These are phyloP conservation scores for Lutraria rhynchaena DNA, from an alignment of 1,140 invertebrate genomes.

Conservation along the genomic window DNA sequence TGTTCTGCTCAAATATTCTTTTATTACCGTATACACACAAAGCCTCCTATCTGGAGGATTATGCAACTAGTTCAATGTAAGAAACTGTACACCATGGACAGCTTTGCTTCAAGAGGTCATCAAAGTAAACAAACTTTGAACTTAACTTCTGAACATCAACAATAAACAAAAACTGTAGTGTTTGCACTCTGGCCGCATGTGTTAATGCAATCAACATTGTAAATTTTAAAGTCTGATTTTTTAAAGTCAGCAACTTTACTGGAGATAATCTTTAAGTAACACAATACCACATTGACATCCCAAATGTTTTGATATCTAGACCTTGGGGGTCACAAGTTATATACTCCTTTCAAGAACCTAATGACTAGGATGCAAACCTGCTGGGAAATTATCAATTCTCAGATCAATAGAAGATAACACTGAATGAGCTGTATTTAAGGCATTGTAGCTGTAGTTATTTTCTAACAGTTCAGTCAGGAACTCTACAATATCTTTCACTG, in stretches of 20 bases:
- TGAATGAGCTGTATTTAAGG: slow-evolving; percentile 50
- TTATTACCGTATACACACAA: slow-evolving; percentile 34
- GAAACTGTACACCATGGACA: neutral
- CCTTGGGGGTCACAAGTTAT: slow-evolving; percentile 5
- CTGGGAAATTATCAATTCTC: no score
- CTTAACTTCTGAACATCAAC: neutral
- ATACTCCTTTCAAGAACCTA: slow-evolving; percentile 40
- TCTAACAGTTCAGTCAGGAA: slow-evolving; percentile 17
- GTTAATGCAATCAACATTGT: slow-evolving; percentile 8
- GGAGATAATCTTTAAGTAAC: slow-evolving; percentile 11
- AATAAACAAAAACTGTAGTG: neutral
- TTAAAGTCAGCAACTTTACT: neutral
- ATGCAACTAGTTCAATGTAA: neutral
- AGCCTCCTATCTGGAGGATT: slow-evolving; percentile 15
- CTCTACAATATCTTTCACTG: slow-evolving; percentile 19
- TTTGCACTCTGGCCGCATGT: slow-evolving; percentile 5
- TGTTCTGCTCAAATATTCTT: slow-evolving; percentile 40
- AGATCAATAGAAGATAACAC: no score
- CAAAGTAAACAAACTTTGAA: neutral
- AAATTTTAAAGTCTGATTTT: slow-evolving; percentile 9
- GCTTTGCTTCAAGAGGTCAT: neutral
- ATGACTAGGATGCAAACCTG: no score
- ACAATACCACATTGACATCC: slow-evolving; percentile 16
- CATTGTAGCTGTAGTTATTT: slow-evolving; percentile 28
- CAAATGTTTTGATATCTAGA: slow-evolving; percentile 9